Evolutionary conservation across 2,113 vertebrate species (phyloP).

Genomic region (Ariopsis seemanni): DNA sequence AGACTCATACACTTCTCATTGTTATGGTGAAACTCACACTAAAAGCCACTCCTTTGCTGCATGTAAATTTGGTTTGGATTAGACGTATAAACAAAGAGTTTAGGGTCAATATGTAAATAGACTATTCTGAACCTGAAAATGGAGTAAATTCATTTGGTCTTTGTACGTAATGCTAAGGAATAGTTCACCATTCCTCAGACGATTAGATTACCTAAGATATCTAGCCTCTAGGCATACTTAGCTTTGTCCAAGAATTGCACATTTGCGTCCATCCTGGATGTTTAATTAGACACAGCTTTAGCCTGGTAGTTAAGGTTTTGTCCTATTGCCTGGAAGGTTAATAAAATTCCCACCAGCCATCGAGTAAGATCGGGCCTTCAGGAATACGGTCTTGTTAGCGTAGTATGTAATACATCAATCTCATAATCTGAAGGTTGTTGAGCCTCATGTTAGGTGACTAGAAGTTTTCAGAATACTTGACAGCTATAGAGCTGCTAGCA

Average conservation of each 20-base stretch:
- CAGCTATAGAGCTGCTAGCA: background rate
- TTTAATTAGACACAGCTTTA: background rate
- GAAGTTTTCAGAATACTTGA: background rate
- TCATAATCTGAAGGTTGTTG: background rate
- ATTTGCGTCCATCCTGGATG: background rate
- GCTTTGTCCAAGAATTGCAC: background rate
- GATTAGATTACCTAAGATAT: background rate
- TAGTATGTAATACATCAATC: background rate
- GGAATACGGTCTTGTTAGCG: background rate
- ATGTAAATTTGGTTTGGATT: background rate
- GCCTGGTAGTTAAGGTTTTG: background rate
- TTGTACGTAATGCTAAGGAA: background rate
- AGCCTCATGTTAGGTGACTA: background rate
- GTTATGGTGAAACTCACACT: background rate
- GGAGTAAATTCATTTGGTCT: background rate
- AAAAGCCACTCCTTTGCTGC: background rate
- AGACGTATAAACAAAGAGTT: background rate
- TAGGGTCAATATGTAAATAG: background rate
- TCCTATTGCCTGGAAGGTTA: background rate
- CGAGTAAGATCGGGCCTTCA: background rate
- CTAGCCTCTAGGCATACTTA: background rate
- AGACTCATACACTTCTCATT: background rate
- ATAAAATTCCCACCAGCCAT: background rate
- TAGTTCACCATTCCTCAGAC: background rate
- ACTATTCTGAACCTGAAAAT: background rate